A percentile compares a stretch with the other conserved stretches of the same genome.
phyloP scores from a whole-genome alignment of 2,888 invertebrate genomes.

The Stomorhina lunata region DNA sequence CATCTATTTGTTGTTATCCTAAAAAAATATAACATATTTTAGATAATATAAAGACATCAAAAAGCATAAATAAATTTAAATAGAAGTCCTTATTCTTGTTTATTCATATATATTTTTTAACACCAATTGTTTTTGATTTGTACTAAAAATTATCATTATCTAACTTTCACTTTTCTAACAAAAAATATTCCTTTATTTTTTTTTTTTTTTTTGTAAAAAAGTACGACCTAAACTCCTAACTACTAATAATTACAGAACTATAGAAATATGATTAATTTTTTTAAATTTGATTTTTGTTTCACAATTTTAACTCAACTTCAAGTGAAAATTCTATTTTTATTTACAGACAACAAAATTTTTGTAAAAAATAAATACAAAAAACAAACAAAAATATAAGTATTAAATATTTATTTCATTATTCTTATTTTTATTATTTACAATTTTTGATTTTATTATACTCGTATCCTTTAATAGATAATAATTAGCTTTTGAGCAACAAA shows the following conservation, averaged over 20 bases:
- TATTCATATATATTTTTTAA: conserved; percentile 7
- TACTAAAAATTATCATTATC: conserved; percentile 53
- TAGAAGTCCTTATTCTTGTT: neutral
- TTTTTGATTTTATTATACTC: conserved; percentile 31
- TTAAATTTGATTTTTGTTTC: neutral
- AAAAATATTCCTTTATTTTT: neutral
- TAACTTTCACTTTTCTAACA: neutral
- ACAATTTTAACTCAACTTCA: neutral
- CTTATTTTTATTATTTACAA: conserved; percentile 7
- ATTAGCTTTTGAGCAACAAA: conserved; percentile 2
- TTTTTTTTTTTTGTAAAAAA: neutral
- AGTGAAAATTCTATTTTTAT: neutral
- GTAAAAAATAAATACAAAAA: too few relatives aligned
- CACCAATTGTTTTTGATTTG: conserved; percentile 55
- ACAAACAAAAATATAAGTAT: neutral
- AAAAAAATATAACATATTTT: neutral
- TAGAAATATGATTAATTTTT: neutral
- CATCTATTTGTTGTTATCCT: conserved; percentile 48
- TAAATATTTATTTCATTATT: neutral
- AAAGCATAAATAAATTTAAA: conserved; percentile 26
- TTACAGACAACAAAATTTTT: too few relatives aligned
- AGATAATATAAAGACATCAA: conserved; percentile 17
- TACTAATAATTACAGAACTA: neutral
- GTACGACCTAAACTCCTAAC: neutral
- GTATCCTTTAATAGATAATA: too few relatives aligned